phyloP scores from a whole-genome alignment of 2,113 vertebrate species.

The Rhagologus leucostigma region DNA sequence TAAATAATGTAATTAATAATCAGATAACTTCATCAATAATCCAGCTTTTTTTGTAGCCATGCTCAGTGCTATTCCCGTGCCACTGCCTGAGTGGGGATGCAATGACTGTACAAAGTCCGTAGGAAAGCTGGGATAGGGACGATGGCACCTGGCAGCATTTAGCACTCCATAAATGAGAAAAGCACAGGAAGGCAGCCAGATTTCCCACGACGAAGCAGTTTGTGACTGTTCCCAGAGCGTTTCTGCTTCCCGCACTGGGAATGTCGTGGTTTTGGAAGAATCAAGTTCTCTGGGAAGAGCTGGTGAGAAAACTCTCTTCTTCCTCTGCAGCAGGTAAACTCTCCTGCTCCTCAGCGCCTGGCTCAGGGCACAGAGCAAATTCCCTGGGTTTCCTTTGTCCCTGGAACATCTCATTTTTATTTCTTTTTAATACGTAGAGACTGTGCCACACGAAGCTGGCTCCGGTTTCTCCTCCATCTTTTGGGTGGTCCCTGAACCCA shows the following conservation, averaged over 20 bases:
- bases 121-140: not conserved
- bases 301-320: not conserved
- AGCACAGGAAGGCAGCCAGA: not conserved
- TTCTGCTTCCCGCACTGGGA: fast-evolving
- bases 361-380: not conserved
- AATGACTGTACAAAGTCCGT: not conserved
- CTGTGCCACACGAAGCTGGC: not conserved
- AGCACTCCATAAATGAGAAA: not conserved
- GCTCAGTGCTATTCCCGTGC: fast-evolving
- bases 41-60: not conserved
- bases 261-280: not conserved
- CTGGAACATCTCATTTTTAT: not conserved
- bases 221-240: not conserved
- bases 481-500: not conserved
- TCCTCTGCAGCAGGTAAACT: not conserved
- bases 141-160: not conserved
- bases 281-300: not conserved
- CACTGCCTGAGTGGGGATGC: not conserved
- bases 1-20: not conserved
- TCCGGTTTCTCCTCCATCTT: not conserved
- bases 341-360: fast-evolving
- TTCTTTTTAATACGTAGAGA: fast-evolving
- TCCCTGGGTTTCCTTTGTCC: not conserved
- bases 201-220: not conserved
- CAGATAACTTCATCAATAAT: not conserved